Conservation (phyloP, 2,113 vertebrate species). For the Psittacula cyanocephala region DNA sequence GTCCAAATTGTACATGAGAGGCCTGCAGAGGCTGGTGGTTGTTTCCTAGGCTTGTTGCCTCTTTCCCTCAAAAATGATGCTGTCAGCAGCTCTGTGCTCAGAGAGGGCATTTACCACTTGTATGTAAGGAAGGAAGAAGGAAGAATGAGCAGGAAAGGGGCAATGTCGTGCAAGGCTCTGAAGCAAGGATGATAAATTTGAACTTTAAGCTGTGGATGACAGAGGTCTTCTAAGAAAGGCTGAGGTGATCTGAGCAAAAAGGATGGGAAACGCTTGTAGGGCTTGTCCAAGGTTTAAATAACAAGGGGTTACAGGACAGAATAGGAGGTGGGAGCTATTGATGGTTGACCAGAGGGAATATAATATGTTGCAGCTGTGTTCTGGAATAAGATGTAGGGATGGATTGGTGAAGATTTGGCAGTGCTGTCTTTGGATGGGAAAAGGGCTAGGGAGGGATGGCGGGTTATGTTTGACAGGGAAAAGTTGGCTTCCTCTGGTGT, state of each 20-base stretch:
- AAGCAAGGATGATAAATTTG: constrained; percentile 31
- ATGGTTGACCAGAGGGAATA: rapidly evolving
- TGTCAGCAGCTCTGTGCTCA: constrained; percentile 40
- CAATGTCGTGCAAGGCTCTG: background rate
- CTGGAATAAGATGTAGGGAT: background rate
- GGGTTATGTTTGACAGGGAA: background rate
- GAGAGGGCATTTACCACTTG: constrained; percentile 42
- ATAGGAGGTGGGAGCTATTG: background rate
- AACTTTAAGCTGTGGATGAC: background rate
- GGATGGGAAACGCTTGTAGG: rapidly evolving
- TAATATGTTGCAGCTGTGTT: background rate
- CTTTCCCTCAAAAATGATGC: background rate
- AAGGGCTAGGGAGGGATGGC: background rate
- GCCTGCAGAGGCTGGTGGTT: constrained; percentile 20
- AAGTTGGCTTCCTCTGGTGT: background rate
- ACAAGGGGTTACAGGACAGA: rapidly evolving
- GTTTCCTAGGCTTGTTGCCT: constrained; percentile 30
- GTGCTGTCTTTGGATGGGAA: background rate
- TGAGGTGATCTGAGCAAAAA: background rate
- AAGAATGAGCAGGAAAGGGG: constrained; percentile 58
- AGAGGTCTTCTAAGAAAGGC: background rate
- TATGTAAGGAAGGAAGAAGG: constrained; percentile 62
- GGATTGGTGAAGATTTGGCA: background rate
- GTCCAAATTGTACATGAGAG: constrained; percentile 31
- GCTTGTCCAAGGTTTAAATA: background rate